These are phyloP conservation scores for Drosophila mayri DNA, from an alignment of 1,140 invertebrate species.

Conservation along the genomic window DNA sequence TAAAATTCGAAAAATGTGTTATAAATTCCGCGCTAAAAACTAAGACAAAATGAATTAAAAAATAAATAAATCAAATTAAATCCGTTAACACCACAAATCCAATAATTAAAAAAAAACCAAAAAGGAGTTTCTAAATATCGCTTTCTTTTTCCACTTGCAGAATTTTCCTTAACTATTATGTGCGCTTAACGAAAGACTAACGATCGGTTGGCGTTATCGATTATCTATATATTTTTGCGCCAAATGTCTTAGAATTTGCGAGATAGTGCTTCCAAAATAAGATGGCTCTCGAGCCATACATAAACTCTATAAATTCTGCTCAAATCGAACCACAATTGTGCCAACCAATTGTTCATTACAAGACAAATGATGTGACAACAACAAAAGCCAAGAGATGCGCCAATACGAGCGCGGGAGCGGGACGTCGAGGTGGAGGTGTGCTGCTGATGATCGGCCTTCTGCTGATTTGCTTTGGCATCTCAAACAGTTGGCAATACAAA, in stretches of 20 bases:
- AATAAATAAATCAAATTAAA: too few relatives aligned
- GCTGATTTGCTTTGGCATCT: constrained; percentile 59
- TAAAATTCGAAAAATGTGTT: not conserved
- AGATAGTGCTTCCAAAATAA: constrained; percentile 54
- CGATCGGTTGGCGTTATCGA: constrained; percentile 26
- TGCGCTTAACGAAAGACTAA: constrained; percentile 44
- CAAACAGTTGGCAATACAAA: constrained; percentile 67
- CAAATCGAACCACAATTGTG: constrained; percentile 67
- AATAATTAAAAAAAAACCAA: not conserved
- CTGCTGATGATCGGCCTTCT: constrained; percentile 56
- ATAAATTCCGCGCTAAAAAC: not conserved
- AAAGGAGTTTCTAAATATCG: constrained; percentile 11
- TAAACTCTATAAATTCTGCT: constrained; percentile 37
- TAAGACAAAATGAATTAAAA: too few relatives aligned
- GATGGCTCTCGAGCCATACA: constrained; percentile 70
- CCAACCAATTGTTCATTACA: constrained; percentile 38
- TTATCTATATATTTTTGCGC: constrained; percentile 19
- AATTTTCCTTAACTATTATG: constrained; percentile 37
- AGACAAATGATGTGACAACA: constrained; percentile 39
- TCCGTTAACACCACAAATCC: too few relatives aligned
- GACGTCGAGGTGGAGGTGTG: constrained; percentile 1
- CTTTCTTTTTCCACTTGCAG: constrained; percentile 19
- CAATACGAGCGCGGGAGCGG: constrained; percentile 13
- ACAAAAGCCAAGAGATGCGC: constrained; percentile 41
- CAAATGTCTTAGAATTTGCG: constrained; percentile 63